These are phyloP conservation scores for Pangasius larnaudii DNA, from an alignment of 2,797 vertebrate species.

Conservation along the genomic window DNA sequence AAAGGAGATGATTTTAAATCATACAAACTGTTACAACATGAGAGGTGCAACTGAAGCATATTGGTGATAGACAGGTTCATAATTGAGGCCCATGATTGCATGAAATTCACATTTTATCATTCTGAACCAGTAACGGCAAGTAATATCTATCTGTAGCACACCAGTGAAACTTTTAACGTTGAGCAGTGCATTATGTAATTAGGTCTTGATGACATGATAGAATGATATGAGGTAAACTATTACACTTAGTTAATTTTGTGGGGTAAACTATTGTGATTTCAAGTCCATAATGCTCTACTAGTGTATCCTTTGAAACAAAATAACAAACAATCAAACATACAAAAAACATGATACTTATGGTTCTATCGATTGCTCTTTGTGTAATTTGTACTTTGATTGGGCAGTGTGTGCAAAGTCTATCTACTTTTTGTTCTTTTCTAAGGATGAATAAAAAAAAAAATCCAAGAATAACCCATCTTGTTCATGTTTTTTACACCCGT, in stretches of 20 bases:
- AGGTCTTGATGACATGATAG: neutral
- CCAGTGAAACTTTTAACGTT: neutral
- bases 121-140: neutral
- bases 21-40: conserved; percentile 27
- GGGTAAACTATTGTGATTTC: too few species aligned
- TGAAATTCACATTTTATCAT: conserved; percentile 14
- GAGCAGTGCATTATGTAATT: neutral
- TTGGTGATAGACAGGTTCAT: conserved; percentile 25
- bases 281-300: neutral
- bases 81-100: neutral
- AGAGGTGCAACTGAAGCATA: conserved; percentile 29
- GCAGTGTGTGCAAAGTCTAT: neutral
- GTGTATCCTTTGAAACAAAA: too few species aligned
- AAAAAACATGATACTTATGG: neutral
- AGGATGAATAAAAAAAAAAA: too few species aligned
- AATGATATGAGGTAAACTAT: neutral
- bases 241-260: too few species aligned
- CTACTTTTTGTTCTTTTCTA: neutral
- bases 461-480: too few species aligned
- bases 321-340: too few species aligned
- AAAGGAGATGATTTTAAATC: conserved; percentile 36
- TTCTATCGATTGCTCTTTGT: neutral
- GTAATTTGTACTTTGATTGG: neutral
- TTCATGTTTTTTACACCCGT: too few species aligned
- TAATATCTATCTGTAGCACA: neutral